Evolutionary conservation across 2,797 vertebrate genomes (phyloP), one percentile per base, ranked within the genome.

Genomic region (Parauchenoglanis punctatus): DNA sequence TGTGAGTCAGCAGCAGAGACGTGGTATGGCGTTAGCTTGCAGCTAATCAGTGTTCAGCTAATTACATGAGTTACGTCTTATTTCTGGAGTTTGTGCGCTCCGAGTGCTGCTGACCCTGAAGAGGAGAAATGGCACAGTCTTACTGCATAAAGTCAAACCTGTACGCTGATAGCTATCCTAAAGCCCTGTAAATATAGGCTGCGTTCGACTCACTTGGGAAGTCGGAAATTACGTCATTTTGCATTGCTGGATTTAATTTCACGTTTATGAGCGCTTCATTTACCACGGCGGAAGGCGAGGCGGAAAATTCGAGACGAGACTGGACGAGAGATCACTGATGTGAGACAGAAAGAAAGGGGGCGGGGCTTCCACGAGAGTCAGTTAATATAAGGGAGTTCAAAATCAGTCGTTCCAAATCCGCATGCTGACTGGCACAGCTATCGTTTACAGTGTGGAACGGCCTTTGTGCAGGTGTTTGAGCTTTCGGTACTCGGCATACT

Each of bases 1-100:
- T 81, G 67, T 84, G 86, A 87, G 44, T 88, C 83, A 85, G 83
- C 87, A 84, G 81, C n/a, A 31, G 52, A 59, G 86, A 67, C 23
- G 18, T 77, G 72, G 49, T 56, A 25, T 83, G 28, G n/a, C 5
- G 67, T 67, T 56, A 80, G 76, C 80, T 82, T 59, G 72, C 49
- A 78, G 81, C 86, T 87, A 49, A 87, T 87, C 61, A 78, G 61
- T 18, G 46, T 23, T 80, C n/a, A 25, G 28, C 59, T 81, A 87
- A 85, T 73, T 61, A 61, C 80, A 85, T 3, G 20, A 10, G 31
- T 49, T 44, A 85, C 0, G 6, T 44, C 12, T 59, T 44, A 54
- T 44, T 81, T 83, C 25, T n/a, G n/a, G 49, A 80, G 10, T 40
- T 20, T 8, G 18, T 40, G 17, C 4, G 23, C 44, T 75, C 23